phyloP scores from a whole-genome alignment of 2,888 invertebrate species.

The Beris morrisii region DNA sequence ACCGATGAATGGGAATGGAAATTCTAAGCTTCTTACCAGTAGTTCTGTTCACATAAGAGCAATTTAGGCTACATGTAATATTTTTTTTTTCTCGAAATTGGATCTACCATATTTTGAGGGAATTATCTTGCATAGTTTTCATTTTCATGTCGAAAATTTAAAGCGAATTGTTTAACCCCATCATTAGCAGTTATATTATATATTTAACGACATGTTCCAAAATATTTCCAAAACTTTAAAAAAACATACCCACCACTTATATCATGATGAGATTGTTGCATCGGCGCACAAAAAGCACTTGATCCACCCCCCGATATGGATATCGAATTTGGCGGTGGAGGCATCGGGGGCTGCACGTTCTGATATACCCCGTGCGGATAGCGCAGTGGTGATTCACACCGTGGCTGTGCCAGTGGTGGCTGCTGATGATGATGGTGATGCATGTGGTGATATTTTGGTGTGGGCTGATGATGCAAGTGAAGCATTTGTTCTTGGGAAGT shows the following conservation, averaged over 20 bases:
- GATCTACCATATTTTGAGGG: too few relatives aligned
- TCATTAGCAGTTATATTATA: too few relatives aligned
- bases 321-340: constrained; percentile 44
- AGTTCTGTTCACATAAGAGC: too few relatives aligned
- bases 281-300: constrained; percentile 55
- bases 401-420: constrained; percentile 27
- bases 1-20: too few relatives aligned
- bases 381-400: constrained; percentile 38
- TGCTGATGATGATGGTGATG: constrained; percentile 30
- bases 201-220: too few relatives aligned
- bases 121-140: too few relatives aligned
- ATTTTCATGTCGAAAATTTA: too few relatives aligned
- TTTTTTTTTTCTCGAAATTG: too few relatives aligned
- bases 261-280: constrained; percentile 44
- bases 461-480: constrained; percentile 25
- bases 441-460: constrained; percentile 27
- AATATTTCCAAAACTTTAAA: too few relatives aligned
- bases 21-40: too few relatives aligned
- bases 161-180: too few relatives aligned
- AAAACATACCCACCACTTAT: constrained; percentile 42
- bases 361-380: constrained; percentile 34
- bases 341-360: constrained; percentile 41
- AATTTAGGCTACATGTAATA: too few relatives aligned
- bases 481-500: constrained; percentile 31
- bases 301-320: constrained; percentile 47